These are phyloP conservation scores for Glossophaga mutica DNA, from an alignment of 2,797 vertebrate species.

Conservation along the genomic window DNA sequence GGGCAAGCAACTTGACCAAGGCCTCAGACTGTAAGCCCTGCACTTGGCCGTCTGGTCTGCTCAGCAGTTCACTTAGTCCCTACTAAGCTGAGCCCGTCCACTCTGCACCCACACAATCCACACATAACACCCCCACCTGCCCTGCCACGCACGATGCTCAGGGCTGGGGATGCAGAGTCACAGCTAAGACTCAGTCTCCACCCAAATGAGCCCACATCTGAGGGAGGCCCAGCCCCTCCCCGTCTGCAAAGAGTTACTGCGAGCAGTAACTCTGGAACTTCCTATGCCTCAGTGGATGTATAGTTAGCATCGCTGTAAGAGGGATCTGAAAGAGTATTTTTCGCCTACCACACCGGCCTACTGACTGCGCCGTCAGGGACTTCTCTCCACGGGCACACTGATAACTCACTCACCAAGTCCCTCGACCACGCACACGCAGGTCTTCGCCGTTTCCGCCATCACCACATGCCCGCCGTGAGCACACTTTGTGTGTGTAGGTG, in stretches of 20 bases:
- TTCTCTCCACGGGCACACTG: not conserved
- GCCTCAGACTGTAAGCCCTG: not conserved
- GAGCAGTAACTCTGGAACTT: not conserved
- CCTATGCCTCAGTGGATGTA: not conserved
- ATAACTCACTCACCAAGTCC: too few species aligned
- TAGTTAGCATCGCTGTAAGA: not conserved
- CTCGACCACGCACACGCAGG: accelerated
- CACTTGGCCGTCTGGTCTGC: not conserved
- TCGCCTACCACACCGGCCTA: too few species aligned
- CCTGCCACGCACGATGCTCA: not conserved
- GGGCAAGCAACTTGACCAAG: not conserved
- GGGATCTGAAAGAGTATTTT: not conserved
- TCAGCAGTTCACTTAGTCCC: not conserved
- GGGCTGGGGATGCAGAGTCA: not conserved
- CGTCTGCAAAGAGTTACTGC: not conserved
- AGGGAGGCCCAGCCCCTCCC: not conserved
- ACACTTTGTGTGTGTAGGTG: not conserved
- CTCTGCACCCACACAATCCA: not conserved
- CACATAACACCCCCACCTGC: not conserved
- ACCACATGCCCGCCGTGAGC: accelerated
- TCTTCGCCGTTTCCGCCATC: accelerated
- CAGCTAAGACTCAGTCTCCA: not conserved
- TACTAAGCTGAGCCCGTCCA: not conserved
- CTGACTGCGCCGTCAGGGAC: not conserved
- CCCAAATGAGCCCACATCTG: not conserved